phyloP scores from a whole-genome alignment of 2,888 invertebrate genomes.

The Erynnis tages region DNA sequence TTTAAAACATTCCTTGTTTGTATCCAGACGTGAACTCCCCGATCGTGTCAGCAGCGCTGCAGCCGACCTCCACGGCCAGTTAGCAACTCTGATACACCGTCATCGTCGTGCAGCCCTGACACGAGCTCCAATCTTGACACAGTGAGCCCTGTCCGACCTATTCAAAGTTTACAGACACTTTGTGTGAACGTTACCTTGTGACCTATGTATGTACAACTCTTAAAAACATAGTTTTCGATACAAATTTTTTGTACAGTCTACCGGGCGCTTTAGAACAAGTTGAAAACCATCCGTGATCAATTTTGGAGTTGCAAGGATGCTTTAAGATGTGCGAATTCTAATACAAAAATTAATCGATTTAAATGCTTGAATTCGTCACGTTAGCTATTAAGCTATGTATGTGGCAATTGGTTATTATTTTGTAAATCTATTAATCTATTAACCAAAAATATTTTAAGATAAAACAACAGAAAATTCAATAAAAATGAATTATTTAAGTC shows the following conservation, averaged over 20 bases:
- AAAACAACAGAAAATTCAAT: conserved; percentile 38
- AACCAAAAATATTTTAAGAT: conserved; percentile 38
- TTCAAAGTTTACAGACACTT: not conserved
- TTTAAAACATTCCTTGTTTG: no score
- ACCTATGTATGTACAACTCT: not conserved
- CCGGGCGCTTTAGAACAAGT: not conserved
- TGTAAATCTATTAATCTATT: conserved; percentile 35
- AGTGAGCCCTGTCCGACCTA: no score
- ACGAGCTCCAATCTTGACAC: no score
- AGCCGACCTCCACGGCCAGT: conserved; percentile 77
- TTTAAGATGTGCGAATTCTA: no score
- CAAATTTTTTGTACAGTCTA: not conserved
- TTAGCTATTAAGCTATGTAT: conserved; percentile 1
- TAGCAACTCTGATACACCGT: conserved; percentile 72
- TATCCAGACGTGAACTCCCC: conserved; percentile 66
- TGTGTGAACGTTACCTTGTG: not conserved
- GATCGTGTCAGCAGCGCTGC: conserved; percentile 62
- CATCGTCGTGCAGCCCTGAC: conserved; percentile 58
- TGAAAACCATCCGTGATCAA: not conserved
- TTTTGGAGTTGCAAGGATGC: not conserved
- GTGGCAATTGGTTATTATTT: conserved; percentile 35
- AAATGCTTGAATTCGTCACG: conserved; percentile 31
- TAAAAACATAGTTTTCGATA: not conserved
- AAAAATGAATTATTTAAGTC: conserved; percentile 34
- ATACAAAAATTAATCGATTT: no score